These are phyloP conservation scores for Chalcosyrphus nemorum DNA, from an alignment of 2,888 invertebrate species.

Conservation along the genomic window DNA sequence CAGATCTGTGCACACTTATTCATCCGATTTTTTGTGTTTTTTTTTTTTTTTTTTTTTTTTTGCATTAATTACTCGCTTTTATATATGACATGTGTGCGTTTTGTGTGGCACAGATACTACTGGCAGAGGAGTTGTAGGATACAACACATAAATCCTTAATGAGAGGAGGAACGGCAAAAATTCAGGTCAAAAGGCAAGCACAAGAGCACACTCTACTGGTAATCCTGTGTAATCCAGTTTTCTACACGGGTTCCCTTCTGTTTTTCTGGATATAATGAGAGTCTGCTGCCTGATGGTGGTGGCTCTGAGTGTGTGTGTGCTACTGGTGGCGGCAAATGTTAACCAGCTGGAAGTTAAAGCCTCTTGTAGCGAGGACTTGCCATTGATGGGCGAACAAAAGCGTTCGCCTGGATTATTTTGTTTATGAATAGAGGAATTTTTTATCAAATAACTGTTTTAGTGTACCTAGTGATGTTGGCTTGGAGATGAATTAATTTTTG, in stretches of 20 bases:
- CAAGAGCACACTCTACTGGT: constrained; percentile 30
- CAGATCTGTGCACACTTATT: constrained; percentile 32
- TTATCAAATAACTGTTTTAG: not conserved
- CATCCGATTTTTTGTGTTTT: not conserved
- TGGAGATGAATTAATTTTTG: constrained; percentile 16
- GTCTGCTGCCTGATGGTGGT: constrained; percentile 21
- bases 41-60: constrained; percentile 1
- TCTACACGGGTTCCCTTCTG: constrained; percentile 37
- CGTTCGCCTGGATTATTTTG: not conserved
- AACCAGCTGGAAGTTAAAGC: constrained; percentile 49
- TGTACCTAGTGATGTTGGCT: not conserved
- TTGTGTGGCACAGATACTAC: too few relatives aligned
- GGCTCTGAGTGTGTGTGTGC: not conserved
- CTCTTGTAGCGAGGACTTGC: constrained; percentile 30
- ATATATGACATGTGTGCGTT: not conserved
- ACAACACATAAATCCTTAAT: constrained; percentile 50
- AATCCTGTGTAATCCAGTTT: constrained; percentile 72
- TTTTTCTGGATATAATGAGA: constrained; percentile 46
- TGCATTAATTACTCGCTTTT: constrained; percentile 4
- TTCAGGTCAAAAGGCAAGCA: constrained; percentile 68
- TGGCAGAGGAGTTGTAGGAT: too few relatives aligned
- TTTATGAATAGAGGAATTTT: not conserved
- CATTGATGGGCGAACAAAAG: not conserved
- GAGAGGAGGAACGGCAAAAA: constrained; percentile 11
- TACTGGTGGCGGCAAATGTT: constrained; percentile 5